A percentile compares a stretch with the other conserved stretches of the same genome.
Conservation (phyloP, 2,888 invertebrate genomes). For the Metellina segmentata region DNA sequence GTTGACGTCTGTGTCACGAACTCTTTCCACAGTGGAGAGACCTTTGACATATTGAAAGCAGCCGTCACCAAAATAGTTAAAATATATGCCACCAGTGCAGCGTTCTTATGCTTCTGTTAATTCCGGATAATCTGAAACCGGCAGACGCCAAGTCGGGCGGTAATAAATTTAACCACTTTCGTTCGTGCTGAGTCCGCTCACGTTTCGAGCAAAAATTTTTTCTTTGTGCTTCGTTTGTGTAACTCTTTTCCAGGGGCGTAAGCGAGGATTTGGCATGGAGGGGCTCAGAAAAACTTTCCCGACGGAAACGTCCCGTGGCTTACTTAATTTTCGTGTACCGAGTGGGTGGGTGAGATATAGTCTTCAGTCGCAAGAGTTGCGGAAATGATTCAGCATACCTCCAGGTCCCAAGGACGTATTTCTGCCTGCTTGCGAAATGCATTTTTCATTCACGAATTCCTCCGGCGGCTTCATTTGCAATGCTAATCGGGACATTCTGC, state of each 20-base stretch:
- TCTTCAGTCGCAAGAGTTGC: background rate
- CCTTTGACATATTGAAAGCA: background rate
- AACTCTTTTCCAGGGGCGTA: background rate
- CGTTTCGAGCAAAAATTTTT: background rate
- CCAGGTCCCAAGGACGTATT: conserved; percentile 34
- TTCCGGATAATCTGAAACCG: background rate
- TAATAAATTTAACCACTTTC: background rate
- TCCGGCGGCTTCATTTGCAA: background rate
- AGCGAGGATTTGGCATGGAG: background rate
- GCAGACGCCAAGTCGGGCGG: background rate
- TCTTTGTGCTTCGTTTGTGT: background rate
- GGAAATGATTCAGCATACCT: conserved; percentile 56
- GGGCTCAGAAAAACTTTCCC: background rate
- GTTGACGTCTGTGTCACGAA: background rate
- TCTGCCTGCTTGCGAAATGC: conserved; percentile 13
- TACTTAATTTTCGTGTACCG: background rate
- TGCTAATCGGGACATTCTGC: background rate
- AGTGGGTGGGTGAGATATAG: background rate
- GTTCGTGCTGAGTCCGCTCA: background rate
- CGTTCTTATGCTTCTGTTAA: background rate
- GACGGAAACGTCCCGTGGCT: background rate
- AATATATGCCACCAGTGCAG: too few relatives aligned
- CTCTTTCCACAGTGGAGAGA: background rate
- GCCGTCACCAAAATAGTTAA: too few relatives aligned
- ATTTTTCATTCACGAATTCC: background rate